Evolutionary conservation across 2,888 invertebrate genomes (phyloP), one percentile per base, ranked within the genome.

Genomic region (Rapana venosa): DNA sequence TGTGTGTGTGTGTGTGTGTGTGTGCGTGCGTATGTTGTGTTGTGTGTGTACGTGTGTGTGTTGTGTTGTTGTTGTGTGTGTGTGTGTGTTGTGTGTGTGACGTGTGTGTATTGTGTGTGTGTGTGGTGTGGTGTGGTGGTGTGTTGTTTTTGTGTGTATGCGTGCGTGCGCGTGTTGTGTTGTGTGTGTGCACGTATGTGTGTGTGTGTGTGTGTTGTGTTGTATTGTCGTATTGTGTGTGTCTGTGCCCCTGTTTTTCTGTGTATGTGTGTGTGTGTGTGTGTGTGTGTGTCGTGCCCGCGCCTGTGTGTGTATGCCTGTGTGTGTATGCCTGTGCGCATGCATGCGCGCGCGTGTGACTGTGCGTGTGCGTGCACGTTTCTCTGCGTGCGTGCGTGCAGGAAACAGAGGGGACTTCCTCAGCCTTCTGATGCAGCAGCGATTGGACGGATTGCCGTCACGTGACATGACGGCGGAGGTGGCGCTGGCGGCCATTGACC

Each of bases 371-470:
- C n/a, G n/a, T n/a, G n/a, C n/a, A n/a, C n/a, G n/a, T n/a, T n/a
- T n/a, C n/a, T n/a, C n/a, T n/a, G n/a, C n/a, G 47, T 56, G 35
- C 35, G 66, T 30, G 32, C 47, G 35, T 88, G n/a, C 91, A 91
- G 91, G 90, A 58, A 90, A 91, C 85, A 81, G 89, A 88, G 35
- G 87, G 61, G 91, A 91, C 61, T 88, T 90, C 66, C 77, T 90
- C 85, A 79, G 90, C n/a, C 84, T 88, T 56, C 89, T 91, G 66
- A 88, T 90, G 32, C 89, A 90, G 58, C 91, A 91, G 61, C 83
- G 91, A 88, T 86, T 91, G 87, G 91, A 91, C 32, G 87, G 88
- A 1, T 56, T 91, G 88, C 61, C 88, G 58, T 87, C 89, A 61
- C 84, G 87, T 30, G 88, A 87, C 66, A n/a, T 90, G 61, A 88